Percentiles rank a stretch among this genome's conserved stretches.
Conservation (phyloP, 2,113 vertebrate genomes). For the Vireo altiloquus region DNA sequence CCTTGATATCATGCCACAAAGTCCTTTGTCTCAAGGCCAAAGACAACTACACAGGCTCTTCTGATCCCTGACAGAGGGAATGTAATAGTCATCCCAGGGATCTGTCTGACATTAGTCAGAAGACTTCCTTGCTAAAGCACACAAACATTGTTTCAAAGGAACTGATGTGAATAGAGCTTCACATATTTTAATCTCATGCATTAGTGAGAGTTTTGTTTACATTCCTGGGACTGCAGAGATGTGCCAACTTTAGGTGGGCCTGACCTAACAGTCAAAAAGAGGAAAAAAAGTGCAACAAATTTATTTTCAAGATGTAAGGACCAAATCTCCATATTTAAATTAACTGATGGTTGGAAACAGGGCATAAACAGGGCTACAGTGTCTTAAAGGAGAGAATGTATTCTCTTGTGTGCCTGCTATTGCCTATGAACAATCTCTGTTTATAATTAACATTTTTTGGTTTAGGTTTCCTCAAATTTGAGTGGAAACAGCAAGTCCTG, state of each 20-base stretch:
- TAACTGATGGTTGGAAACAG: not conserved
- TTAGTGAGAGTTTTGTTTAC: not conserved
- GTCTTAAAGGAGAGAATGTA: not conserved
- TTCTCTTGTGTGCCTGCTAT: not conserved
- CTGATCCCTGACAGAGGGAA: not conserved
- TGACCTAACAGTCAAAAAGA: not conserved
- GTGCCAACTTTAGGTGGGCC: not conserved
- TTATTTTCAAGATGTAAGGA: not conserved
- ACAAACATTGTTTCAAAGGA: not conserved
- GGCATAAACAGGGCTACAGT: not conserved
- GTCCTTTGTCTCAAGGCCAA: slow-evolving; percentile 56
- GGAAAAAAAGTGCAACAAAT: not conserved
- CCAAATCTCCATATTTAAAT: not conserved
- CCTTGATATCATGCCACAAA: slow-evolving; percentile 12
- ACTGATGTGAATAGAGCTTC: not conserved
- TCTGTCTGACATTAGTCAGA: not conserved
- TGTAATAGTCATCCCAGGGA: not conserved
- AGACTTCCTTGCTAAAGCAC: not conserved
- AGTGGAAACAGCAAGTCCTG: not conserved
- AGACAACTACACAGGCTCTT: slow-evolving; percentile 30
- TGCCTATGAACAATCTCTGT: not conserved
- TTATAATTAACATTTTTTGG: not conserved
- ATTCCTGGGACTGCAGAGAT: not conserved
- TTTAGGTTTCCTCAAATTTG: not conserved
- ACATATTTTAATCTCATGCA: not conserved